Percentiles rank a stretch among this genome's conserved stretches.
These are phyloP conservation scores for Stichopus chloronotus DNA, from an alignment of 35 echinoderm and acorn worm species.

Conservation along the genomic window DNA sequence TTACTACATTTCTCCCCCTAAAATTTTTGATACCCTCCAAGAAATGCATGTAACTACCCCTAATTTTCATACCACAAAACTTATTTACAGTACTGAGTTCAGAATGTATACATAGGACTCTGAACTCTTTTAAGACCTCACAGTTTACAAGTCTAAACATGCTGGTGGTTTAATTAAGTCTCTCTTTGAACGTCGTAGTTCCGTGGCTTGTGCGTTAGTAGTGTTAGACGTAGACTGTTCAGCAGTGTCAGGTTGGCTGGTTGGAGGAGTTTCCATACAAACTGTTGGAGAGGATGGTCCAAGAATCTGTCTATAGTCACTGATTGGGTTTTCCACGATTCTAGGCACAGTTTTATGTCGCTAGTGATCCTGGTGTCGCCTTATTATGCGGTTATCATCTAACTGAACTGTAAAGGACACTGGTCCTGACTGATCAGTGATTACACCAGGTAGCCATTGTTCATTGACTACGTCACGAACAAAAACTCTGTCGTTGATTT, in stretches of 20 bases:
- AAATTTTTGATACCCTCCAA: neutral
- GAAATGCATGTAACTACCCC: neutral
- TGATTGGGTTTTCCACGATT: neutral
- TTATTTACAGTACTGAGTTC: neutral
- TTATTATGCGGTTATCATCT: neutral
- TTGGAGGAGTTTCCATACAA: neutral
- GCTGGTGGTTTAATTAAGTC: conserved; percentile 3
- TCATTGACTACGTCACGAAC: conserved; percentile 25
- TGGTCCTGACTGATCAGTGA: conserved; percentile 25
- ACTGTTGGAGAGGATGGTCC: neutral
- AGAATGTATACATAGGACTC: conserved; percentile 19
- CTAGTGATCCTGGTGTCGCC: neutral
- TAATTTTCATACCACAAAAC: neutral
- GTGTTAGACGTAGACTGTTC: neutral
- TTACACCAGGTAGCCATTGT: conserved; percentile 42
- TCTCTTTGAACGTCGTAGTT: neutral
- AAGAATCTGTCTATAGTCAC: neutral
- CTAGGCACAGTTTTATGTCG: conserved; percentile 7
- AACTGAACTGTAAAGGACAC: conserved; percentile 8
- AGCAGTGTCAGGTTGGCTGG: neutral
- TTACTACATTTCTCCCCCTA: conserved; percentile 9
- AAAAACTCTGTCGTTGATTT: conserved; percentile 52
- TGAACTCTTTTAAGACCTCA: neutral
- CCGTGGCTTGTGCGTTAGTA: neutral
- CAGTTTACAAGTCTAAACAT: neutral